Evolutionary conservation across 2,113 vertebrate species (phyloP), one percentile per base, ranked within the genome.

Genomic region (Malurus melanocephalus): DNA sequence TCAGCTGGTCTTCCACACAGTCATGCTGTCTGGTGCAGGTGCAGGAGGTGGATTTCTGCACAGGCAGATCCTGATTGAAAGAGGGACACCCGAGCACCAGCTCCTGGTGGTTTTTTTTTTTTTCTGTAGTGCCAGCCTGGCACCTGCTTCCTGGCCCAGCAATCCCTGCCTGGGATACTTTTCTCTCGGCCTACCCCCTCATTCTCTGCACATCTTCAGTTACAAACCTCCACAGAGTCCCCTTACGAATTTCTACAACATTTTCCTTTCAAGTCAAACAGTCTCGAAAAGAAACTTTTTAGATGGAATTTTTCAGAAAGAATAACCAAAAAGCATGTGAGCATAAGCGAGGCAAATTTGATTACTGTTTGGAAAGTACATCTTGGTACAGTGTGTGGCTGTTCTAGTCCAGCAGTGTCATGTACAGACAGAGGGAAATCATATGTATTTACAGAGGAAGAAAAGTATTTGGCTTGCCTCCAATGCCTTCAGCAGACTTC

Each of bases 361-460:
- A 80, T 93, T 90, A 51, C 66, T 69, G 11, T 55, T 88, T 90
- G 67, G 83, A 87, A 82, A 92, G 78, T 79, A 82, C 60, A 62
- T 85, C 80, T 76, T 15, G 10, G 38, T 82, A 69, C 62, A 66
- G 35, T 68, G 77, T 79, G 74, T 76, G 79, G 69, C 71, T 76
- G 55, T 79, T 87, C 80, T 85, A 57, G 67, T 71, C 23, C 89
- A 88, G 46, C n/a, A 73, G 23, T 56, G 30, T 49, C 0, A 0
- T 84, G 35, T 66, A 84, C 32, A 90, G n/a, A 30, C 2, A 8
- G 55, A 76, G 38, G 27, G 56, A 85, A 92, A 69, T 82, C 43
- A 17, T 68, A 59, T 42, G 24, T 74, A 72, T 86, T 88, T 89
- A 77, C 42, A 80, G 59, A 72, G 9, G 24, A n/a, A 77, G 56